Conservation (phyloP, 2,113 vertebrate genomes). For the Clupea harengus region DNA sequence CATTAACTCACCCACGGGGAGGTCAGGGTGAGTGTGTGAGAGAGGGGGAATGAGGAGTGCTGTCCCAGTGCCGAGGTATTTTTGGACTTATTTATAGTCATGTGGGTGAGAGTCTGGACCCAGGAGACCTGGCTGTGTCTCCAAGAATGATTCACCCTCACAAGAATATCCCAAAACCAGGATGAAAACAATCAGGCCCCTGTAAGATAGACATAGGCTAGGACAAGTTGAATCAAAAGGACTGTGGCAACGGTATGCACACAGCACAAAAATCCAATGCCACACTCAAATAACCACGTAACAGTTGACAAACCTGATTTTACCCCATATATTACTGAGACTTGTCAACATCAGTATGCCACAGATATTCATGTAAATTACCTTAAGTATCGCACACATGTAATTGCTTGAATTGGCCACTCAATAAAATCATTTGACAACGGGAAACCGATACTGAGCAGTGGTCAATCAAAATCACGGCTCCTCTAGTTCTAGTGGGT, state of each 20-base stretch:
- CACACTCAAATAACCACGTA: too few species aligned
- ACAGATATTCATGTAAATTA: too few species aligned
- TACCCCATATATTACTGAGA: too few species aligned
- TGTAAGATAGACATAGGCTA: neutral
- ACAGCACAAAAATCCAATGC: too few species aligned
- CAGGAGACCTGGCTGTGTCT: neutral
- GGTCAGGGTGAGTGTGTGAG: neutral
- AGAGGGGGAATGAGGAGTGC: neutral
- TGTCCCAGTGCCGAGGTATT: conserved; percentile 3
- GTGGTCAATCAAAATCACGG: too few species aligned
- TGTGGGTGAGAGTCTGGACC: conserved; percentile 6
- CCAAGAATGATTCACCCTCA: neutral
- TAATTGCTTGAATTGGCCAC: too few species aligned
- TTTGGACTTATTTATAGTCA: conserved; percentile 15
- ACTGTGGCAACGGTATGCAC: too few species aligned
- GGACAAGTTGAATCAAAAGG: too few species aligned
- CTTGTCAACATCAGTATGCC: too few species aligned
- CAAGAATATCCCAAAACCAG: neutral
- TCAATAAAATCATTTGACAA: too few species aligned
- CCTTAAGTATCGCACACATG: neutral
- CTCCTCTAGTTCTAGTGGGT: neutral
- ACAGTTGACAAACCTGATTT: too few species aligned
- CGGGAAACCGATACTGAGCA: too few species aligned
- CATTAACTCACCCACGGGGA: neutral
- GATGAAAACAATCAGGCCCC: neutral